Evolutionary conservation across 2,797 vertebrate genomes (phyloP), one percentile per base, ranked within the genome.

Genomic region (Melanotaenia maccullochi): DNA sequence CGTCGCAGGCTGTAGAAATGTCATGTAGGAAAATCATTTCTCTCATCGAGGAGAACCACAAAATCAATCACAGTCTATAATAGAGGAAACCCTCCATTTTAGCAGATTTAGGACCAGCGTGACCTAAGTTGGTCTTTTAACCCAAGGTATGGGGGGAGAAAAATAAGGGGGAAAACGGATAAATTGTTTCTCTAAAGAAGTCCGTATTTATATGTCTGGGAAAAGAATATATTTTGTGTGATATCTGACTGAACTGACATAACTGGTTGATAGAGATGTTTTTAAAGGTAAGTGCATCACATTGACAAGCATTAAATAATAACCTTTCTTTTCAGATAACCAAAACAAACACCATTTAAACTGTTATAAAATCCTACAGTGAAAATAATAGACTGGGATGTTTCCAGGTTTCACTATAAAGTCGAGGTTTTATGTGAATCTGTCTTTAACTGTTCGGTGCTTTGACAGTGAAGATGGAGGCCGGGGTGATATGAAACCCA

Each of bases 401-500:
- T 77, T 42, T 59, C 60, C 79, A 72, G 76, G 54, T 63, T 70
- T 65, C 71, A 82, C 73, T 72, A 62, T 60, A 66, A 74, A 76
- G 65, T 42, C 59, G 24, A 47, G 47, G 61, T 52, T 71, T 79
- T 75, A 42, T 77, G 74, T 85, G 66, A 83, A 86, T 89, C 75
- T 77, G 81, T 40, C 73, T 78, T 72, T 65, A 74, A 75, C 79
- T 73, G 84, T 75, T 83, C 65, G 40, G 78, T 79, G 84, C 87
- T 90, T 82, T 89, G 84, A 91, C 85, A 88, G 85, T 85, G 81
- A 85, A 87, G 82, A 83, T 65, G 44, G 73, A 76, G 76, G 70
- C 83, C 61, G 71, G 73, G 62, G 78, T 88, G 90, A 92, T 85
- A 78, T 75, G 92, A 93, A 91, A 92, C 89, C 85, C 13, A 90